A percentile compares a stretch with the other conserved stretches of the same genome.
Evolutionary conservation across 2,113 vertebrate genomes (phyloP).

Genomic region (Tupaia chinensis): DNA sequence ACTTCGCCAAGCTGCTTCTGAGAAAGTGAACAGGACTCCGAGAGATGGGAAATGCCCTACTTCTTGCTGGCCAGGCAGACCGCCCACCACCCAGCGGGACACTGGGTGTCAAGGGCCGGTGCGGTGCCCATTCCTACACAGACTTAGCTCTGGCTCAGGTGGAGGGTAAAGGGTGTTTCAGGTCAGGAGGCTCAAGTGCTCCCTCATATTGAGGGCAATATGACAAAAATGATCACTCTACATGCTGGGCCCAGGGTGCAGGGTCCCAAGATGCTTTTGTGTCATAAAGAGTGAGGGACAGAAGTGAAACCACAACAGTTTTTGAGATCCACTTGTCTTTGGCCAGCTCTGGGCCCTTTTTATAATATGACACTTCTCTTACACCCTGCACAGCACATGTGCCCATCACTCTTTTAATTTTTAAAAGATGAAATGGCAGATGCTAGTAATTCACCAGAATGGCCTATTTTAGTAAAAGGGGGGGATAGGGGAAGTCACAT

Average conservation of each 20-base stretch:
- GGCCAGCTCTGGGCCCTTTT: constrained; percentile 48
- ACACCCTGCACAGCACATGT: not conserved
- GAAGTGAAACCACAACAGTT: constrained; percentile 12
- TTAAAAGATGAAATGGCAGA: constrained; percentile 82
- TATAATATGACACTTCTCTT: constrained; percentile 24
- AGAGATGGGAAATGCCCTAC: constrained; percentile 89
- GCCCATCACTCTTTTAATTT: constrained; percentile 71
- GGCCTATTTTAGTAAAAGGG: constrained; percentile 90
- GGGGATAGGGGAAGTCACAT: constrained; percentile 71
- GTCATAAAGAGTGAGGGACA: constrained; percentile 70
- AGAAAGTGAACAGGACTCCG: constrained; percentile 89
- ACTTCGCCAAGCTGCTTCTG: constrained; percentile 97
- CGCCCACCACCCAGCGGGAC: not conserved
- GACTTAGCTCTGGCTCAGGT: not conserved
- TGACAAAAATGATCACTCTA: constrained; percentile 38
- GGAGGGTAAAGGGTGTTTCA: constrained; percentile 61
- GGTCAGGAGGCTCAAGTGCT: constrained; percentile 70
- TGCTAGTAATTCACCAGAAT: constrained; percentile 90
- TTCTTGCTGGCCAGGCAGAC: constrained; percentile 75
- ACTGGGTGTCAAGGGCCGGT: constrained; percentile 61
- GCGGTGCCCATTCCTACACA: not conserved
- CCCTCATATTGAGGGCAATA: constrained; percentile 90
- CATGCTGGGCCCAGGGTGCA: constrained; percentile 4
- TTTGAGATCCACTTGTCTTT: constrained; percentile 56
- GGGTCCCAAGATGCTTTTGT: constrained; percentile 55